Base-by-base conservation (phyloP, 1,140 invertebrate species). In the Chlorops oryzae region DNA sequence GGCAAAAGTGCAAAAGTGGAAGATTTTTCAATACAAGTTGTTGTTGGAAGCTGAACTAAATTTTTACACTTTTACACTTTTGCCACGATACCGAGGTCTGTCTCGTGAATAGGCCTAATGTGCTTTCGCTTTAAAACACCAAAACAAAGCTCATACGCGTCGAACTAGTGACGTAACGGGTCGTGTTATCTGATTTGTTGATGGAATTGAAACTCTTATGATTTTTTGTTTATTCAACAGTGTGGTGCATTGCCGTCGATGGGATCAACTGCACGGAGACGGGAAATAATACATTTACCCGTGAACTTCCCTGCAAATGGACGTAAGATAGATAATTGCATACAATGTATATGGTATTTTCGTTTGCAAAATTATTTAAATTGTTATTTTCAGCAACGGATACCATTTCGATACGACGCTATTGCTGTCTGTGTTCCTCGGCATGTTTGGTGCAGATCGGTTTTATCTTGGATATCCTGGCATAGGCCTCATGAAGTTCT, bases 401-500 rank as follows among this genome's bases (percentile, higher is more conserved):
- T 93, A 95, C 69, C 89, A 87, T 1, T 88, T 95, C 73, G 91
- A 96, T 71, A 93, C 89, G 38, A 84, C 95, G 0, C 71, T 98
- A 41, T 68, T 98, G 13, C 76, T 99, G 0, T 98, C 95, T 2
- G 87, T 98, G 38, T 98, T 98, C 65, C 74, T 92, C 38, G 94
- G 94, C 22, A 95, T 96, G 89, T 94, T 98, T 77, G 96, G 96
- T n/a, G 80, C 90, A 13, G 96, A 98, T 72, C 77, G 96, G 54
- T 97, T 98, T 73, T 98, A 98, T 68, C 77, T 98, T 3, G 96
- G 96, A 15, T 98, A 98, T 74, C 90, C 92, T 41, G 95, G 92
- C 18, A 82, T 98, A 53, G 95, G 94, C 2, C 74, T 98, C 39
- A 80, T 96, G 6, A 98, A 98, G 73, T 81, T 98, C 56, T 92